These are phyloP conservation scores for Aphaenogaster rudis DNA, from an alignment of 1,140 invertebrate genomes.

Conservation along the genomic window DNA sequence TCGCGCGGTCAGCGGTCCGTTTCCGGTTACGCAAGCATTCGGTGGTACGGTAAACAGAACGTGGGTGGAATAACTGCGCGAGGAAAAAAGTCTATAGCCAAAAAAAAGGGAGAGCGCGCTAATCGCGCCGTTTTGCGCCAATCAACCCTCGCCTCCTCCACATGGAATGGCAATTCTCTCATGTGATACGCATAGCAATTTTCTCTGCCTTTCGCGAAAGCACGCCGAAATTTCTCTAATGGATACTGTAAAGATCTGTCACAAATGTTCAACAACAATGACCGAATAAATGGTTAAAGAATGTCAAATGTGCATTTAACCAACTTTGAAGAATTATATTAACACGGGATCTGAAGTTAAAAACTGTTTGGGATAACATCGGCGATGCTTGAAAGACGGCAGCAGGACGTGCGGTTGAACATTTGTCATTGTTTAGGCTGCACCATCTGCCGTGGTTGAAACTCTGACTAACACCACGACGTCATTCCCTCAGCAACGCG, in stretches of 20 bases:
- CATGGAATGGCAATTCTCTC: not conserved
- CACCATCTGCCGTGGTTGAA: slow-evolving; percentile 49
- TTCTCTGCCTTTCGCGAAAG: not conserved
- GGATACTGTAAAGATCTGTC: not conserved
- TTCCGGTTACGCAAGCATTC: slow-evolving; percentile 58
- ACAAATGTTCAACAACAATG: not conserved
- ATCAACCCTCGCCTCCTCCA: not conserved
- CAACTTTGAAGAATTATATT: not conserved
- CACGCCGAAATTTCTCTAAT: not conserved
- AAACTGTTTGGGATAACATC: slow-evolving; percentile 15
- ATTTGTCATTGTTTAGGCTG: slow-evolving; percentile 61
- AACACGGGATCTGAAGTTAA: not conserved
- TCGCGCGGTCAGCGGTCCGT: not conserved
- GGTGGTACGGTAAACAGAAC: slow-evolving; percentile 65
- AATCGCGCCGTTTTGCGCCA: slow-evolving; percentile 30
- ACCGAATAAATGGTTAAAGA: not conserved
- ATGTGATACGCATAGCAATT: not conserved
- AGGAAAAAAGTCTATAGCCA: slow-evolving; percentile 16
- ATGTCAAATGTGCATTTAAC: not conserved
- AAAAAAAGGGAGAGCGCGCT: not conserved
- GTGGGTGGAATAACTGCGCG: slow-evolving; percentile 56
- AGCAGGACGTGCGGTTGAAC: slow-evolving; percentile 6
- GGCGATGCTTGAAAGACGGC: slow-evolving; percentile 31
- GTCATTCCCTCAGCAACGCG: slow-evolving; percentile 45
- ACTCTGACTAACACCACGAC: slow-evolving; percentile 14